A percentile compares a stretch with the other conserved stretches of the same genome.
Conservation (phyloP, 2,888 invertebrate species). For the Agriopis leucophaearia region DNA sequence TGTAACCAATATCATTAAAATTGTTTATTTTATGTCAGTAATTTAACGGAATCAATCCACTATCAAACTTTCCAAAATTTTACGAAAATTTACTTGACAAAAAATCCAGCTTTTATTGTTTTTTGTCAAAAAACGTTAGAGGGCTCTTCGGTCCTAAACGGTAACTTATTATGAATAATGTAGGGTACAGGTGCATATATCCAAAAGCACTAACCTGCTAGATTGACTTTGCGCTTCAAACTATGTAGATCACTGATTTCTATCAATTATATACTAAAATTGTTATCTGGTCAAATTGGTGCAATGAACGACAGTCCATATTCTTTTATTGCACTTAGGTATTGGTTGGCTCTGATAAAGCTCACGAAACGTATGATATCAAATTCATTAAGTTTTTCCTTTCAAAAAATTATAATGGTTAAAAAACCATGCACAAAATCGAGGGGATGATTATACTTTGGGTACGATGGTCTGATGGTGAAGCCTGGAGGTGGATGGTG, state of each 20-base stretch:
- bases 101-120: too few species aligned
- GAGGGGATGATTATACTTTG: too few species aligned
- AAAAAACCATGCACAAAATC: neutral
- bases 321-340: constrained; percentile 5
- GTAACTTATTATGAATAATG: neutral
- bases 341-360: constrained; percentile 1
- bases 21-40: too few species aligned
- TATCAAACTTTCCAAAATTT: too few species aligned
- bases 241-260: constrained; percentile 13
- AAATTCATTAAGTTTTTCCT: neutral
- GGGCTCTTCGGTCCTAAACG: too few species aligned
- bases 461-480: too few species aligned
- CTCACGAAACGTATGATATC: neutral
- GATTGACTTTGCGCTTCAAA: constrained; percentile 27
- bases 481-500: too few species aligned
- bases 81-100: too few species aligned
- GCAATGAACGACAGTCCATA: constrained; percentile 14
- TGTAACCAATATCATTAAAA: too few species aligned
- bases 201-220: constrained; percentile 26
- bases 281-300: constrained; percentile 20
- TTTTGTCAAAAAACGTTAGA: too few species aligned
- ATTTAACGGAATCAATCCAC: too few species aligned
- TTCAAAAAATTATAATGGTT: too few species aligned
- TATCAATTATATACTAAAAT: constrained; percentile 22
- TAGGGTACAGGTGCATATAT: neutral